Conservation (phyloP, 2,888 invertebrate genomes). For the Xestia xanthographa region DNA sequence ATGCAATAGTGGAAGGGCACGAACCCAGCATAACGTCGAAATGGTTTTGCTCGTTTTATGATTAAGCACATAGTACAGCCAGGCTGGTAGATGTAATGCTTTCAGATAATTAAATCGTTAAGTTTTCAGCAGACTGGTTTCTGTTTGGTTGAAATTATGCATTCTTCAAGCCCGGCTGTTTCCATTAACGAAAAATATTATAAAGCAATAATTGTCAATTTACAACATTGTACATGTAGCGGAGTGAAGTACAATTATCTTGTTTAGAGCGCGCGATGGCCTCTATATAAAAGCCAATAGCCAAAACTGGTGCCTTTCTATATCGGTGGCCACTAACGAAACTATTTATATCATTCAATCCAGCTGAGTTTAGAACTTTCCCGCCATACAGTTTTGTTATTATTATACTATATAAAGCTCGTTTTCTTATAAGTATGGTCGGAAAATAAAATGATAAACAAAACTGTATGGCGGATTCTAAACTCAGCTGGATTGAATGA, state of each 20-base stretch:
- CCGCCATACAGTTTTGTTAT: too few relatives aligned
- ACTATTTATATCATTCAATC: too few relatives aligned
- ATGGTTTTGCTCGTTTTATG: conserved; percentile 61
- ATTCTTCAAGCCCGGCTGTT: conserved; percentile 13
- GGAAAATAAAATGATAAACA: background rate
- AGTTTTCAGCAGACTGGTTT: conserved; percentile 29
- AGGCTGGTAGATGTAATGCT: conserved; percentile 18
- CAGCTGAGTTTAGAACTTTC: too few relatives aligned
- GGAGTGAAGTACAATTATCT: background rate
- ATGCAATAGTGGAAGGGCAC: background rate
- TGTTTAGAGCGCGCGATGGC: background rate
- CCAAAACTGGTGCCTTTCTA: background rate
- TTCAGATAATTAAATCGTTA: conserved; percentile 20
- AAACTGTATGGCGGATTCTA: background rate
- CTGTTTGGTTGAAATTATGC: conserved; percentile 14
- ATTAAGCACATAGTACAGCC: conserved; percentile 26
- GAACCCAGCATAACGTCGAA: conserved; percentile 33
- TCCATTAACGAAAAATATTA: background rate
- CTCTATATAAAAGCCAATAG: background rate
- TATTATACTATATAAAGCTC: too few relatives aligned
- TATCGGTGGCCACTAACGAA: background rate
- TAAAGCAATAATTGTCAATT: conserved; percentile 42
- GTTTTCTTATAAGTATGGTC: too few relatives aligned
- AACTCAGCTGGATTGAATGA: background rate
- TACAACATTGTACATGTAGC: background rate